Base-by-base conservation (phyloP, 1,140 invertebrate genomes). In the Drosophila pruinosa region DNA sequence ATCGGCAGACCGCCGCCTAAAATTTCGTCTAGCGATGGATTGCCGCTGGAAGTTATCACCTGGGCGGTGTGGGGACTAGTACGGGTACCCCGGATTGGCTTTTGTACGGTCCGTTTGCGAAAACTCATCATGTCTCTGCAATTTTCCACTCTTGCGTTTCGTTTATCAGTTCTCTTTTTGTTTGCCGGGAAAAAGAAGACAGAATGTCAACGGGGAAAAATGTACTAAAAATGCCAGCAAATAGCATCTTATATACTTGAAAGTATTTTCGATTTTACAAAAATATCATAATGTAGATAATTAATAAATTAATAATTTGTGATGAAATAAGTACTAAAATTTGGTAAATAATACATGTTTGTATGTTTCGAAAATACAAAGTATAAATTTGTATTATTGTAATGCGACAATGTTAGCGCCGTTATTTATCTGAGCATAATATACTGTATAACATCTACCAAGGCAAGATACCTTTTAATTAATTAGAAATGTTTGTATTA, bases 21-120 rank as follows among this genome's bases (percentile, higher is more conserved):
- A 65, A 95, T 90, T 71, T 93, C 90, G 92, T 96, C 95, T 31
- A 96, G 75, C n/a, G 94, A 95, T 24, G 94, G 94, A 75, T 95
- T 94, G 17, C 95, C 95, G 38, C 94, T 93, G 4, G 95, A 96
- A 17, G 95, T 91, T 19, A 96, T 92, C 47, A 95, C 90, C 80
- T 95, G 95, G 22, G 94, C 93, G 89, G 95, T 95, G 81, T 94
- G 93, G 48, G 94, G 82, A 24, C 94, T 95, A 5, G 93, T 93
- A 75, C 93, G 94, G 15, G 95, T 94, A 54, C 95, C 95, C 17
- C 92, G 92, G 75, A 95, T 93, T 21, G 67, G 75, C 8, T 91
- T 91, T 56, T 76, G 76, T 21, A 81, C 70, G 34, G 71, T 74
- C 62, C 88, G 78, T 71, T 91, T 92, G 34, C 90, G 90, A 75